These are phyloP conservation scores for Halichoeres trimaculatus DNA, from an alignment of 2,113 vertebrate species.

Conservation along the genomic window DNA sequence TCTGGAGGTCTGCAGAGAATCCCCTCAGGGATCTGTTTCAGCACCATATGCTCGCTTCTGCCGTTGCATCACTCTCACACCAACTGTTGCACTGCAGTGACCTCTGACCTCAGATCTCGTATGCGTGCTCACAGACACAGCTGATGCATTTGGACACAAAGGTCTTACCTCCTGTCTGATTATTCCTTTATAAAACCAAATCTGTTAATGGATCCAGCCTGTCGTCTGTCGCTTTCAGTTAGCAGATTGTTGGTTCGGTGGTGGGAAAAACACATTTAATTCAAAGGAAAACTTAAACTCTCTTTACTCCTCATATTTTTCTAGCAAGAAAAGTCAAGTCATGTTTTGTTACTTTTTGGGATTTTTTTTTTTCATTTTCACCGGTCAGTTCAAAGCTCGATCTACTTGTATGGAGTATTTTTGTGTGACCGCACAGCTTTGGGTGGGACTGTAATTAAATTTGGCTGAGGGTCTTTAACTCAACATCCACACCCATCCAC, in stretches of 20 bases:
- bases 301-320: no score
- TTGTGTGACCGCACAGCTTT: background rate
- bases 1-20: constrained; percentile 5
- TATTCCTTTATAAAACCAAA: background rate
- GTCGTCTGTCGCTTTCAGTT: constrained; percentile 25
- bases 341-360: no score
- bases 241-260: background rate
- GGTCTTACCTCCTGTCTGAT: background rate
- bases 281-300: no score
- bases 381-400: no score
- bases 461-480: constrained; percentile 4
- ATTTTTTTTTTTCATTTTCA: no score
- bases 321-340: no score
- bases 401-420: background rate
- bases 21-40: constrained; percentile 63
- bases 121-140: constrained; percentile 33
- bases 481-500: constrained; percentile 4
- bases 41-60: constrained; percentile 67
- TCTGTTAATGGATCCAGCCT: background rate
- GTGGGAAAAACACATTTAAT: no score
- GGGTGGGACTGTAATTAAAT: constrained; percentile 12
- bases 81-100: constrained; percentile 68
- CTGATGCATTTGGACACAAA: constrained; percentile 29
- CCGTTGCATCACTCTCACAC: constrained; percentile 54
- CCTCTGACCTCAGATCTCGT: constrained; percentile 67